Base-by-base conservation (phyloP, 2,797 vertebrate species). In the Coluber constrictor region DNA sequence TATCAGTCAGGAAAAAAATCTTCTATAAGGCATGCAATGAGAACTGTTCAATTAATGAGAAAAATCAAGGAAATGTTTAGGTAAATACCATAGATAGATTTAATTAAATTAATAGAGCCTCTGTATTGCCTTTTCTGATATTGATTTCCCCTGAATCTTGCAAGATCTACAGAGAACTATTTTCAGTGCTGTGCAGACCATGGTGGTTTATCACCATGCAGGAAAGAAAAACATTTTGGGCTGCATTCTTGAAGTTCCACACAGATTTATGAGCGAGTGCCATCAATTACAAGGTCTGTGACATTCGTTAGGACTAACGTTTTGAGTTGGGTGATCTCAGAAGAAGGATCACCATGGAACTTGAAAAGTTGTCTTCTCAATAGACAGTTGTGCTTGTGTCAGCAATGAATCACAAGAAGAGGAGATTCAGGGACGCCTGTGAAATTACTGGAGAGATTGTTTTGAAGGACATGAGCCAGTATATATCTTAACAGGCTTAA, bases 301-400 rank as follows among this genome's bases (percentile, higher is more conserved):
- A 92, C 93, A 94, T 95, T 96, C 95, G 83, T 95, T 96, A 94
- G 93, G 97, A 95, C 96, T 93, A 96, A 90, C 55, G 93, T 96
- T 96, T 96, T 95, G 93, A 96, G 94, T 96, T 95, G 95, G 93
- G 93, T 96, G 86, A 93, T 87, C 61, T 63, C 47, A 66, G 90
- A 96, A 94, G 92, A 94, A 56, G 93, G 94, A 94, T 91, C 89
- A 92, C 70, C 29, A 94, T 88, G 86, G 79, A 83, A 83, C 95
- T 92, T 56, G 90, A 94, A 92, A 95, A 94, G 92, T 96, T 93
- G 93, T 91, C 92, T 95, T 94, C 94, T 95, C 96, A 96, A 96
- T 94, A 95, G 93, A 90, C 88, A 93, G 95, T 95, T 96, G 90
- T 94, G 92, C 90, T 95, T 94, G 87, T 90, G 92, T 87, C 93